These are phyloP conservation scores for Halichondria panicea DNA, from an alignment of 37 sponge, comb jelly and placozoan species.

Conservation along the genomic window DNA sequence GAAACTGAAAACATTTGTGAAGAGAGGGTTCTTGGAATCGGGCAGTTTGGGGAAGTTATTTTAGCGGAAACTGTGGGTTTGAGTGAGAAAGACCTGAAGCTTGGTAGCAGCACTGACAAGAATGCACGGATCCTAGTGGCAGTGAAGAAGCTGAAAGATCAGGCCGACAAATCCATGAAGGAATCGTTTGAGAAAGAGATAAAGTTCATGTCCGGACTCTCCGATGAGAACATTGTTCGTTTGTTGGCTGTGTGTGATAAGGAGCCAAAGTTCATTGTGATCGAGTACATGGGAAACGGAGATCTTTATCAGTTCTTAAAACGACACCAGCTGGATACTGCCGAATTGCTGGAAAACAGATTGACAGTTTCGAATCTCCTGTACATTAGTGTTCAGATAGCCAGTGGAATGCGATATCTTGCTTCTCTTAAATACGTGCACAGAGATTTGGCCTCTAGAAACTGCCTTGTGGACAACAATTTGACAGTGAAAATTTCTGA, in stretches of 20 bases:
- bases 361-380: conserved; percentile 20
- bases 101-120: conserved; percentile 33
- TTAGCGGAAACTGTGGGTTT: conserved; percentile 51
- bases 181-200: conserved; percentile 74
- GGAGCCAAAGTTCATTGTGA: conserved; percentile 57
- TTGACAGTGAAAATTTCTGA: conserved; percentile 72
- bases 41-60: conserved; percentile 63
- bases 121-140: too few relatives aligned
- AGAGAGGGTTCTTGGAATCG: conserved; percentile 28
- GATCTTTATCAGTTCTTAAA: conserved; percentile 73
- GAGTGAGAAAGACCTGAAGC: conserved; percentile 43
- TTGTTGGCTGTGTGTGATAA: conserved; percentile 38
- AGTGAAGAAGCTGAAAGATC: conserved; percentile 52
- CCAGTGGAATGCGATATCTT: conserved; percentile 69
- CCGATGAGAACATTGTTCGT: conserved; percentile 47
- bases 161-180: conserved; percentile 23
- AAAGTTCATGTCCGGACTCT: conserved; percentile 73
- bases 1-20: conserved; percentile 14
- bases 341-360: too few relatives aligned
- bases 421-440: conserved; percentile 44
- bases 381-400: conserved; percentile 61
- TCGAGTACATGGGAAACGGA: conserved; percentile 88
- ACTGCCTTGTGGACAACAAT: too few relatives aligned
- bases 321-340: too few relatives aligned
- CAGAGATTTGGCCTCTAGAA: too few relatives aligned